A percentile compares a stretch with the other conserved stretches of the same genome.
These are phyloP conservation scores for Meloidogyne hapla DNA, from an alignment of 1,140 invertebrate species.

Conservation along the genomic window DNA sequence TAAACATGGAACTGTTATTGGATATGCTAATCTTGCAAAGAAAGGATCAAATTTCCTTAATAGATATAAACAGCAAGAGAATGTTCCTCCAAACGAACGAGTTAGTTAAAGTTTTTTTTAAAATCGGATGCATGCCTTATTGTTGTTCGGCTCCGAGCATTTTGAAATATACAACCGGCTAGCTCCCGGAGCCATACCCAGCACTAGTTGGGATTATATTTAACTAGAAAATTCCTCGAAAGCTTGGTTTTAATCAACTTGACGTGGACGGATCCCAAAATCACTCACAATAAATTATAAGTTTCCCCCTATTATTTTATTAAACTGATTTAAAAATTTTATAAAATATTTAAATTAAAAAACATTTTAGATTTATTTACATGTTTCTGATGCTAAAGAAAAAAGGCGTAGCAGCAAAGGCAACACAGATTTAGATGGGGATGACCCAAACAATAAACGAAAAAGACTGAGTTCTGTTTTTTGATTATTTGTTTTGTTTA, in stretches of 20 bases:
- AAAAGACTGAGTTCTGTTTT: constrained; percentile 1
- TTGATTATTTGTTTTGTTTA: neutral
- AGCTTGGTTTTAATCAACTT: too few species aligned
- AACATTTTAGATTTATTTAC: neutral
- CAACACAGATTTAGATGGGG: neutral
- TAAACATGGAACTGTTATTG: constrained; percentile 23
- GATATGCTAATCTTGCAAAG: constrained; percentile 17
- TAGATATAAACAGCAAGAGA: neutral
- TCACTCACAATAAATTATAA: too few species aligned
- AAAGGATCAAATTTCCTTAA: constrained; percentile 13
- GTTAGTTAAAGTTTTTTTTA: neutral
- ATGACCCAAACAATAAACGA: neutral
- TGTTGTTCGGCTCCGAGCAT: too few species aligned
- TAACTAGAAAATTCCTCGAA: too few species aligned
- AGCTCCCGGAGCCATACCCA: too few species aligned
- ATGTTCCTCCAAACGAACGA: neutral
- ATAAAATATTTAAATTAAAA: too few species aligned
- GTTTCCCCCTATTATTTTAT: too few species aligned
- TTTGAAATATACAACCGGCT: too few species aligned
- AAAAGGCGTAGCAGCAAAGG: neutral
- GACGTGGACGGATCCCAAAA: too few species aligned
- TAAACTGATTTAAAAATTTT: too few species aligned
- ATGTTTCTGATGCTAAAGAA: neutral
- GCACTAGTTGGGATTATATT: too few species aligned
- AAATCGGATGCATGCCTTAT: too few species aligned